Evolutionary conservation across 2,797 vertebrate genomes (phyloP), one percentile per base, ranked within the genome.

Genomic region (Lerista edwardsae): DNA sequence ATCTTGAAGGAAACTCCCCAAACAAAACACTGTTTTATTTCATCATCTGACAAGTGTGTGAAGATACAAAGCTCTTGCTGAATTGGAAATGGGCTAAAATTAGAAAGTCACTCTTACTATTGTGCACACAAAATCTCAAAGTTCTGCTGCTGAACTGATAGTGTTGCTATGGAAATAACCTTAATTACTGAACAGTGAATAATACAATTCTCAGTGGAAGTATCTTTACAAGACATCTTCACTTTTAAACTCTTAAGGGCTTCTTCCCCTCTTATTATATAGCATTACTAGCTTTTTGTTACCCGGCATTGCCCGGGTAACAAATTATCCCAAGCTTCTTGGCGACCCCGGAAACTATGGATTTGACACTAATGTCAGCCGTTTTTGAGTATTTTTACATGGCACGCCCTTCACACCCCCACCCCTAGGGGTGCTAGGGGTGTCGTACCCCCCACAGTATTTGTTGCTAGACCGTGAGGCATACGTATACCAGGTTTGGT

Each of bases 81-180:
- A 95, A 90, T 27, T 86, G 36, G 87, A 90, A 87, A 62, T 88
- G 80, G 83, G 80, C 88, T 92, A 91, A 91, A 90, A 91, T 91
- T 90, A 93, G 92, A 79, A 86, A 93, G 88, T 84, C 86, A 86
- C 83, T 91, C 87, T 90, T 90, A 93, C 83, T 86, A 91, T 31
- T 34, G 3, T 77, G 89, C 81, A 89, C 86, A 90, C 87, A 80
- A 91, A 91, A 86, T 85, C 78, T 87, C 72, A 27, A n/a, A 84
- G 84, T 79, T 74, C 87, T 68, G 17, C 36, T 85, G 61, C 11
- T 39, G 83, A 88, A 84, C 79, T 86, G 89, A 91, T 91, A 93
- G 87, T 11, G 82, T 92, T 90, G 77, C 91, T 31, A 86, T 92
- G 89, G 84, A 87, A 93, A 93, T 87, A 88, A 92, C 86, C 75